Percentiles rank a stretch among this genome's conserved stretches.
phyloP scores from a whole-genome alignment of 2,888 invertebrate genomes.

The Cheilosia impressa region DNA sequence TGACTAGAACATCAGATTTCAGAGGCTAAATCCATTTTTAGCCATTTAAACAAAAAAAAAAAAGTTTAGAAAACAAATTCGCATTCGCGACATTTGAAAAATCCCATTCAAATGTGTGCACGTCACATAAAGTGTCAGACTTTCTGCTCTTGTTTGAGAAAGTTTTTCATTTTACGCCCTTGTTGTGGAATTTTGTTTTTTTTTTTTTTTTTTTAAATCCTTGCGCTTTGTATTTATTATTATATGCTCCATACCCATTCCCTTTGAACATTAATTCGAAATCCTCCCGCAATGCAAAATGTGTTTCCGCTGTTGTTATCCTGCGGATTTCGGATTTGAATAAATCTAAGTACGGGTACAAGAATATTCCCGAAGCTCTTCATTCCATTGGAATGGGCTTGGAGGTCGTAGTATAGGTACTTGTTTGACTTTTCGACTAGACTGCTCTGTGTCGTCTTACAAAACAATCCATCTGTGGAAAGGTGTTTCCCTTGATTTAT shows the following conservation, averaged over 20 bases:
- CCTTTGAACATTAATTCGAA: constrained; percentile 38
- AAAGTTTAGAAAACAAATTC: background rate
- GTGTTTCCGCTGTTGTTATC: constrained; percentile 42
- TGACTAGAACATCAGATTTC: constrained; percentile 22
- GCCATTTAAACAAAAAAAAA: constrained; percentile 28
- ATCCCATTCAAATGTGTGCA: constrained; percentile 48
- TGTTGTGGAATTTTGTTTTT: constrained; percentile 16
- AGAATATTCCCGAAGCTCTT: background rate
- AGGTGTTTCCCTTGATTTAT: constrained; percentile 22
- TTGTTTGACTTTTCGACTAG: constrained; percentile 16
- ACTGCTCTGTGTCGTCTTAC: constrained; percentile 24
- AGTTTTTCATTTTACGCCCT: constrained; percentile 51
- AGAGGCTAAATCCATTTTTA: constrained; percentile 43
- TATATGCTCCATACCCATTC: constrained; percentile 21
- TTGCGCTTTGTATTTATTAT: constrained; percentile 67
- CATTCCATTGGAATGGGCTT: too few relatives aligned
- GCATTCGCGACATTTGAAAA: constrained; percentile 56
- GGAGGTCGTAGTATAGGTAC: background rate
- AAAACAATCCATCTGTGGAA: constrained; percentile 9
- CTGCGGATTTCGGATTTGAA: constrained; percentile 51
- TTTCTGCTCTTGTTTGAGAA: constrained; percentile 31
- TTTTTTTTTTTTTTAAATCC: constrained; percentile 53
- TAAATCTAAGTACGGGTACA: constrained; percentile 59
- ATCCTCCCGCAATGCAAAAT: constrained; percentile 32
- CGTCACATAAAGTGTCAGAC: constrained; percentile 55